Percentiles rank a stretch among this genome's conserved stretches.
phyloP scores from a whole-genome alignment of 2,113 vertebrate genomes.

The Alouatta palliata region DNA sequence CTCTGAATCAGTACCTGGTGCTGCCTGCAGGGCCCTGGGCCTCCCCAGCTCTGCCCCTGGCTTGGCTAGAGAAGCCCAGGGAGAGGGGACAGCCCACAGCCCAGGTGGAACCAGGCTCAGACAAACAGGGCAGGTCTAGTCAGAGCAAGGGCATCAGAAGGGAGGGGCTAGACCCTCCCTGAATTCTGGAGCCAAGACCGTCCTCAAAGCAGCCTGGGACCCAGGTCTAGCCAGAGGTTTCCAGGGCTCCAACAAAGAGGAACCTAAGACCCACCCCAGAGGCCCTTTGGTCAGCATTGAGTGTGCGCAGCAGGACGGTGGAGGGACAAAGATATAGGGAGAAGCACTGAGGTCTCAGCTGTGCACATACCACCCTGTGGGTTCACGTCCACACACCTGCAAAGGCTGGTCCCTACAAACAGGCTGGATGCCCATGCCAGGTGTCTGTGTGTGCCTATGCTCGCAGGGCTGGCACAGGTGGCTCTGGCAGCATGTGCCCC shows the following conservation, averaged over 20 bases:
- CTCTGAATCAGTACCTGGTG: too few relatives aligned
- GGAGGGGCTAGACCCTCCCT: background rate
- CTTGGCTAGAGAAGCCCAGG: background rate
- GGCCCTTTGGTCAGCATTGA: background rate
- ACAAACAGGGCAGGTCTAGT: background rate
- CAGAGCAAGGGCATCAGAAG: background rate
- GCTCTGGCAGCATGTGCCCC: background rate
- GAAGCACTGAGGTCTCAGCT: too few relatives aligned
- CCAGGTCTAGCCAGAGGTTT: background rate
- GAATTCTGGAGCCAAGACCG: background rate
- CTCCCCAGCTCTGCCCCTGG: background rate
- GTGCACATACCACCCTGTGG: background rate
- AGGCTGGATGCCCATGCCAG: background rate
- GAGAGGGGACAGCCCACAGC: background rate
- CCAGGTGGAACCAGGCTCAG: background rate
- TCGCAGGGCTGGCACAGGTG: accelerated
- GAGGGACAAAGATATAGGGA: background rate
- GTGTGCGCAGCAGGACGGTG: background rate
- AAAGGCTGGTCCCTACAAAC: too few relatives aligned
- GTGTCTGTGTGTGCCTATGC: background rate
- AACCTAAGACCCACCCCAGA: background rate
- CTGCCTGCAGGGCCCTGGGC: background rate
- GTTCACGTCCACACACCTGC: background rate
- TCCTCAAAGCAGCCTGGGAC: background rate
- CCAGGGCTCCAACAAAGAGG: background rate